Conservation (phyloP, 1,140 invertebrate genomes). For the Trichomalopsis sarcophagae region DNA sequence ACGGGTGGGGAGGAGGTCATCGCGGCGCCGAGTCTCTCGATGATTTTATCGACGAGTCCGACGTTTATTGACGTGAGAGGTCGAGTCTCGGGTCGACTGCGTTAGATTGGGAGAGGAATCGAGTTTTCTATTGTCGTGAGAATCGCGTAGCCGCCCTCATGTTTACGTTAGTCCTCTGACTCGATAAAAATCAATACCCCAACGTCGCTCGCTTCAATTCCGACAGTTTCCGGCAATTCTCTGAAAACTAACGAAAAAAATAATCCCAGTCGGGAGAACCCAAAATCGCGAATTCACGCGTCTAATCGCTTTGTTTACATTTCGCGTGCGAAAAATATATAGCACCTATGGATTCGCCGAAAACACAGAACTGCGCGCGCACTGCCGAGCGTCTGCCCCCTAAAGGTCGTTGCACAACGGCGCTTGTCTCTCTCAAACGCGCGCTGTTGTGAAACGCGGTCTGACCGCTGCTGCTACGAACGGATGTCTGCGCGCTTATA, state of each 20-base stretch:
- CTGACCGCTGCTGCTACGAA: neutral
- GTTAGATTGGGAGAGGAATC: neutral
- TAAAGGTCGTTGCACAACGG: neutral
- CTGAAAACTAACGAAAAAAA: neutral
- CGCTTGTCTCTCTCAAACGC: neutral
- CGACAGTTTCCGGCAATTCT: neutral
- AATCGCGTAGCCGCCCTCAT: neutral
- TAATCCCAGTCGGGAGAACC: neutral
- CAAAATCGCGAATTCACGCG: neutral
- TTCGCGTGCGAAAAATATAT: neutral
- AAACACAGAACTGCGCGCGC: neutral
- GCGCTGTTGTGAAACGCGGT: neutral
- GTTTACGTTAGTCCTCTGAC: neutral
- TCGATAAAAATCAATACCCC: neutral
- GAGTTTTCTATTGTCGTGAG: neutral
- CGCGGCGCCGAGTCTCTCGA: neutral
- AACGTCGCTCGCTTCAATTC: neutral
- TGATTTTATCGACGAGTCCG: slow-evolving; percentile 26
- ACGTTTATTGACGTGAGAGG: slow-evolving; percentile 30
- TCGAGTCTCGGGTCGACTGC: neutral
- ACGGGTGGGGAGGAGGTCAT: slow-evolving; percentile 1
- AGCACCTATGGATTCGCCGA: neutral
- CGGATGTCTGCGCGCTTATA: neutral
- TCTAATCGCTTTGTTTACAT: neutral
- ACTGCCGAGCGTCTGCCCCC: neutral